Conservation (phyloP, 2,888 invertebrate species). For the Sialis fuliginosa region DNA sequence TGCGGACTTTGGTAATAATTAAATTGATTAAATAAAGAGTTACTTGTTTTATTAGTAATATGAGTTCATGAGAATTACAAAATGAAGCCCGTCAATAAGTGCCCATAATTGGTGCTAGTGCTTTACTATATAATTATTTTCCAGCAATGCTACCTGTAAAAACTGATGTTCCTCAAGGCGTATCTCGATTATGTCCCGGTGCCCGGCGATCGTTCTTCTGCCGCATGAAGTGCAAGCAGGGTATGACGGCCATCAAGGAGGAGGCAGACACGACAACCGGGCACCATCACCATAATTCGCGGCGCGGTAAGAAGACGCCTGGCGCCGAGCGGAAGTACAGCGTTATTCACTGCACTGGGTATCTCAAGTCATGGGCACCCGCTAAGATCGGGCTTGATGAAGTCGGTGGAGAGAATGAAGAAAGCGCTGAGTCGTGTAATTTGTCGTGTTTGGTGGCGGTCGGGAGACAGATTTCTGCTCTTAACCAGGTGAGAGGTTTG, state of each 20-base stretch:
- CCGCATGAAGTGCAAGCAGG: slow-evolving; percentile 67
- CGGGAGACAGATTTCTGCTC: slow-evolving; percentile 32
- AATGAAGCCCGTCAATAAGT: too few relatives aligned
- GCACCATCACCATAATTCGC: slow-evolving; percentile 23
- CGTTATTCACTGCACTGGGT: slow-evolving; percentile 85
- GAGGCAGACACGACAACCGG: slow-evolving; percentile 45
- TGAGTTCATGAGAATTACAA: too few relatives aligned
- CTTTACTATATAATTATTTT: too few relatives aligned
- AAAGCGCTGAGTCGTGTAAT: slow-evolving; percentile 40
- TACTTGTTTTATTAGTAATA: too few relatives aligned
- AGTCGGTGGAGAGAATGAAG: slow-evolving; percentile 34
- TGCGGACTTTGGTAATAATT: too few relatives aligned
- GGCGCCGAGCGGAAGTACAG: slow-evolving; percentile 64
- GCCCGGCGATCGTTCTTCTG: slow-evolving; percentile 86
- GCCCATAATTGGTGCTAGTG: too few relatives aligned
- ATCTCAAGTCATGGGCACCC: slow-evolving; percentile 81
- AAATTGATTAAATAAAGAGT: too few relatives aligned
- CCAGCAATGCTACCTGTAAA: slow-evolving; percentile 83
- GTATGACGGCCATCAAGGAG: slow-evolving; percentile 45
- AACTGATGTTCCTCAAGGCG: slow-evolving; percentile 60
- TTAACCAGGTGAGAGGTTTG: too few relatives aligned
- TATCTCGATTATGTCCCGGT: slow-evolving; percentile 68
- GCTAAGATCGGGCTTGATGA: slow-evolving; percentile 56
- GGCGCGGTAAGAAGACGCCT: slow-evolving; percentile 43
- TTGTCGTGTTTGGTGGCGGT: slow-evolving; percentile 80